Base-by-base conservation (phyloP, 2,797 vertebrate genomes). In the Leuciscus waleckii region DNA sequence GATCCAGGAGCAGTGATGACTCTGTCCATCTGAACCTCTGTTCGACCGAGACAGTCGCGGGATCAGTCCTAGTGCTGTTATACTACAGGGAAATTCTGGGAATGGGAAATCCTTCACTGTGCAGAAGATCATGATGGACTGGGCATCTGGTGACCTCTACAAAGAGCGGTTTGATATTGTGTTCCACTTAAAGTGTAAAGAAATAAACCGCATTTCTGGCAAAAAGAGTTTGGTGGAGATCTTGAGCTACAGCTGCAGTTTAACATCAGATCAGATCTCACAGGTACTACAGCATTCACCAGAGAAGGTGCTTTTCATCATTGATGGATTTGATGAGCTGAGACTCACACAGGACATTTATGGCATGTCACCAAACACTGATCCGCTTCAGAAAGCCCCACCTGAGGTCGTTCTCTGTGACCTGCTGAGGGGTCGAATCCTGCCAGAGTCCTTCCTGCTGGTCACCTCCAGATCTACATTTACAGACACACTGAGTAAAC, bases 71-170 rank as follows among this genome's bases (percentile, higher is more conserved):
- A 65, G 9, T 35, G 17, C 81, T 54, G 69, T 87, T 2, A 86
- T 88, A 43, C 85, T 88, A 10, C 87, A 88, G 37, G 87, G 87
- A 1, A 83, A 84, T 32, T 85, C 87, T 76, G 87, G 85, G 37
- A 83, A 68, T 11, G 87, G 87, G 26, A 88, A 88, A 46, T 49
- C 87, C 68, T 78, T 88, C 43, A 84, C 71, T 21, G 77, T 71
- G 17, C 84, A 81, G 54, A 86, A 86, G 67, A 76, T 88, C 37
- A 35, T 88, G 77, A 32, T 78, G 41, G 87, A 88, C 16, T 88
- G 87, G 87, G 81, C 76, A 5, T 68, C 81, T 70, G 87, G 65
- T 68, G 43, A 43, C 16, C 68, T 74, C 21, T 49, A 19, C 49
- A 63, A 43, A 73, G 67, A 37, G 21, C 14, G 8, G 14, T 85